Percentiles rank a stretch among this genome's conserved stretches.
These are phyloP conservation scores for Sinonovacula constricta DNA, from an alignment of 1,140 invertebrate genomes.

Conservation along the genomic window DNA sequence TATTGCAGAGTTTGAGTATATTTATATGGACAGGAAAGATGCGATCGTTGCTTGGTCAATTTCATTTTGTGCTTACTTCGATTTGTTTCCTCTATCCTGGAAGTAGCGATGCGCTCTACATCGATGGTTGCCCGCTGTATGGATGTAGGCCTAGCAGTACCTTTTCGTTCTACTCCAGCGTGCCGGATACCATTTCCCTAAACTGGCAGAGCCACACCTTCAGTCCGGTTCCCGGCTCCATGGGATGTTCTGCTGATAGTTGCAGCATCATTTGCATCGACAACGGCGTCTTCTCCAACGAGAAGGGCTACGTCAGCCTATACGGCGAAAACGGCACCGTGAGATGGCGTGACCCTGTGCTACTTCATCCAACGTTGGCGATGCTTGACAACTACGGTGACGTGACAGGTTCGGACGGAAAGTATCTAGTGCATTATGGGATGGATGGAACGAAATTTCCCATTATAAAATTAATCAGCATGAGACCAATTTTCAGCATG, in stretches of 20 bases:
- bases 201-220: slow-evolving; percentile 15
- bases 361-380: slow-evolving; percentile 12
- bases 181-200: slow-evolving; percentile 15
- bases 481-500: slow-evolving; percentile 44
- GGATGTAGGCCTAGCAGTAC: slow-evolving; percentile 59
- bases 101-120: too few relatives aligned
- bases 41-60: too few relatives aligned
- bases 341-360: slow-evolving; percentile 23
- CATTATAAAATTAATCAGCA: slow-evolving; percentile 30
- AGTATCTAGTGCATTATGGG: slow-evolving; percentile 16
- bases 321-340: slow-evolving; percentile 21
- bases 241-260: slow-evolving; percentile 57
- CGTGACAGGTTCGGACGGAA: slow-evolving; percentile 31
- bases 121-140: slow-evolving; percentile 58
- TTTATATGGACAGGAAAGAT: too few relatives aligned
- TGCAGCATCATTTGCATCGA: slow-evolving; percentile 57
- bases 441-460: slow-evolving; percentile 31
- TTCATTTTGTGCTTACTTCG: too few relatives aligned
- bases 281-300: slow-evolving; percentile 20
- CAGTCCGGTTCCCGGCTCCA: slow-evolving; percentile 19
- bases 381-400: slow-evolving; percentile 44
- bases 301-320: slow-evolving; percentile 25
- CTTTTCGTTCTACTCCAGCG: slow-evolving; percentile 54
- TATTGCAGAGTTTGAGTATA: too few relatives aligned
- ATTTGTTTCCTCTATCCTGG: too few relatives aligned